A percentile compares a stretch with the other conserved stretches of the same genome.
Evolutionary conservation across 2,797 vertebrate genomes (phyloP).

Genomic region (Myotis daubentonii): DNA sequence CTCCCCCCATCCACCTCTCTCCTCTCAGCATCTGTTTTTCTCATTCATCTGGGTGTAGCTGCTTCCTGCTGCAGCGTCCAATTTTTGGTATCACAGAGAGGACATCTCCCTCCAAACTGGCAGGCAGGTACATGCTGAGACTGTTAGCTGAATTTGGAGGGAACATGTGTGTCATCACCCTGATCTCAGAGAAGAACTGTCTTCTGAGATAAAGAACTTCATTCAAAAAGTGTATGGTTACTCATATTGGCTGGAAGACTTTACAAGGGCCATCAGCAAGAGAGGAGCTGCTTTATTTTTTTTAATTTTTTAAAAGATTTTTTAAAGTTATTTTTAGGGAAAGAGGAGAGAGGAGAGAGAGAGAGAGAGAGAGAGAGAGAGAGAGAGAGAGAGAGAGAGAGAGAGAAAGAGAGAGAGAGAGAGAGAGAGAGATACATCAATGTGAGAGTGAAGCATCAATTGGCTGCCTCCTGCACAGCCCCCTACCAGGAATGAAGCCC

Average conservation of each 20-base stretch:
- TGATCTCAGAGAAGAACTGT: neutral
- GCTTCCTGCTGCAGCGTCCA: neutral
- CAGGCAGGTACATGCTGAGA: neutral
- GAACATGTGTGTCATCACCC: neutral
- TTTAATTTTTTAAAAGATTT: no score
- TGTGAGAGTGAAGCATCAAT: no score
- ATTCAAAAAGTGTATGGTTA: neutral
- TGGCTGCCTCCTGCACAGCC: no score
- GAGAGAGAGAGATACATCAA: no score
- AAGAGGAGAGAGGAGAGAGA: no score
- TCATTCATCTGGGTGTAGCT: neutral
- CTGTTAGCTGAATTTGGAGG: neutral
- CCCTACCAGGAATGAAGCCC: no score
- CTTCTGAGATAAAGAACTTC: neutral
- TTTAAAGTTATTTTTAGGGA: no score
- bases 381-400: no score
- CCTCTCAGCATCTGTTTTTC: neutral
- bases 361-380: no score
- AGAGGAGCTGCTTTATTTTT: neutral
- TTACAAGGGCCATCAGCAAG: neutral
- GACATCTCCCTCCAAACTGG: neutral
- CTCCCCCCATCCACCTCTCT: neutral
- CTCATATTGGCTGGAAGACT: neutral
- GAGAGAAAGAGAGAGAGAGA: no score
- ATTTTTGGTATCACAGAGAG: neutral